Conservation (phyloP, 2,113 vertebrate genomes). For the Prionailurus viverrinus region DNA sequence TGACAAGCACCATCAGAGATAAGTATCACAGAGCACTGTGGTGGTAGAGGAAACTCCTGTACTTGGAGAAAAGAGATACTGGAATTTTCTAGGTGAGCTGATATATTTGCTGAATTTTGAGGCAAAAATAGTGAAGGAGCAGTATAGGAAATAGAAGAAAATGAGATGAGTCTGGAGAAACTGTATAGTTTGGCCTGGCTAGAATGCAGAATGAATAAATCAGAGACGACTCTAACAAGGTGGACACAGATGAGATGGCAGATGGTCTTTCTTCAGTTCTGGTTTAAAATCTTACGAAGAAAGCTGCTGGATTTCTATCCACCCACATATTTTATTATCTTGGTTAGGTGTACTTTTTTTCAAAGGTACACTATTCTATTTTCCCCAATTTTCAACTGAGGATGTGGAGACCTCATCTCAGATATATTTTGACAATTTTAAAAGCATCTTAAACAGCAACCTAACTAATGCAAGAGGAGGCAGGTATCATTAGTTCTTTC, state of each 20-base stretch:
- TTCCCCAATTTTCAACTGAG: neutral
- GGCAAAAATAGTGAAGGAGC: neutral
- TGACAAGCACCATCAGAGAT: neutral
- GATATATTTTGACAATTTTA: neutral
- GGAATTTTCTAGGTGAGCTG: neutral
- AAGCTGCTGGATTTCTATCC: neutral
- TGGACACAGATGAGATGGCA: neutral
- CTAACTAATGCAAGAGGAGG: neutral
- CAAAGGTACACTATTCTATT: neutral
- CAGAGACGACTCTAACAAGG: neutral
- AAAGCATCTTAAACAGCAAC: neutral
- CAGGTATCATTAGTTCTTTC: neutral
- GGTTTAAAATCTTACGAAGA: neutral
- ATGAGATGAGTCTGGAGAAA: neutral
- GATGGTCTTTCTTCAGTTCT: neutral
- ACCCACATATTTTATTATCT: neutral
- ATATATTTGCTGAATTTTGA: neutral
- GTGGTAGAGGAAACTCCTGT: neutral
- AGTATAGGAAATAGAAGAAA: neutral
- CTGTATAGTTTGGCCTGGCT: neutral
- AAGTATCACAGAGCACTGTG: neutral
- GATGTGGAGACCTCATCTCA: neutral
- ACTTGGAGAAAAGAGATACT: neutral
- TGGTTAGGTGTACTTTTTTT: neutral
- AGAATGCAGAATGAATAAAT: neutral